Evolutionary conservation across 2,797 vertebrate genomes (phyloP).

Genomic region (Neosilurus hyrtlii): DNA sequence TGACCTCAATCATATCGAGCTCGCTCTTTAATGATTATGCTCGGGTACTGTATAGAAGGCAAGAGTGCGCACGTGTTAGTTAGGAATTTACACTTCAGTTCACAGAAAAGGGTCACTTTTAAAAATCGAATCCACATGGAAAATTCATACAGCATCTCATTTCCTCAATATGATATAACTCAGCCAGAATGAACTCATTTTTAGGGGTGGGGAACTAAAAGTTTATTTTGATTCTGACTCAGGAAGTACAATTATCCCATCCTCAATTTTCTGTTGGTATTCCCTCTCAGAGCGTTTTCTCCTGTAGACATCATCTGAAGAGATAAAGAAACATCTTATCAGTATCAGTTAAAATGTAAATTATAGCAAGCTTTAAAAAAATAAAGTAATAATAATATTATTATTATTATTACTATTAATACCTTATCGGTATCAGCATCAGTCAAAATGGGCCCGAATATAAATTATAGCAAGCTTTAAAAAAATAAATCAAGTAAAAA

Average conservation of each 20-base stretch:
- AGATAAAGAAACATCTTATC: constrained; percentile 21
- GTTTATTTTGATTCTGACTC: constrained; percentile 65
- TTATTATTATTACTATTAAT: too few species aligned
- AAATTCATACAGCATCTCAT: neutral
- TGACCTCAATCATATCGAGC: too few species aligned
- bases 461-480: too few species aligned
- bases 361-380: too few species aligned
- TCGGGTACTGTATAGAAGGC: too few species aligned
- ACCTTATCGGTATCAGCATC: neutral
- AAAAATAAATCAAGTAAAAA: too few species aligned
- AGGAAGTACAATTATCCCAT: constrained; percentile 59
- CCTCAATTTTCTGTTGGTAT: constrained; percentile 76
- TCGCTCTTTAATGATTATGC: too few species aligned
- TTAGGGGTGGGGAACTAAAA: neutral
- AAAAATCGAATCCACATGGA: neutral
- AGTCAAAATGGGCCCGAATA: too few species aligned
- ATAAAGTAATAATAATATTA: too few species aligned
- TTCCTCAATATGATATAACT: neutral
- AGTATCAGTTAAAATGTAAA: neutral
- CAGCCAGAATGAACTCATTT: constrained; percentile 27
- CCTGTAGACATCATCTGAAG: constrained; percentile 93
- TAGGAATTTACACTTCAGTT: too few species aligned
- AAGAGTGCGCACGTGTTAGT: too few species aligned
- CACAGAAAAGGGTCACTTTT: neutral
- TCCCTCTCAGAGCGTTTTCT: constrained; percentile 87